These are phyloP conservation scores for Sprattus sprattus DNA, from an alignment of 2,113 vertebrate genomes.

Conservation along the genomic window DNA sequence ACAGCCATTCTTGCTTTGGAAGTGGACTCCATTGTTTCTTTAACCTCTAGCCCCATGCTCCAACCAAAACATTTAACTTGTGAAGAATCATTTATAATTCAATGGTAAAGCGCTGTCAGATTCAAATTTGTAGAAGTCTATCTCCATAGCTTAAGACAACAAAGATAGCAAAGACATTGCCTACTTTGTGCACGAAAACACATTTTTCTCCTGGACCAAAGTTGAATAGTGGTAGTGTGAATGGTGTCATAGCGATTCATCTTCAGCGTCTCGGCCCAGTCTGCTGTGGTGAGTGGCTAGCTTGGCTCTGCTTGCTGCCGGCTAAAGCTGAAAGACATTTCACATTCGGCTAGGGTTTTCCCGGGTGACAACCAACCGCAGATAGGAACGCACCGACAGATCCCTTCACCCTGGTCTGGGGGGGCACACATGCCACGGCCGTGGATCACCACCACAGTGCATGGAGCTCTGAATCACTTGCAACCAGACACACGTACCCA, in stretches of 20 bases:
- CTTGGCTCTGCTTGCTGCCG: background rate
- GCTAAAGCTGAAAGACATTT: background rate
- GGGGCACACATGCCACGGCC: background rate
- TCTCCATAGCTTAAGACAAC: no score
- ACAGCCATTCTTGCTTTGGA: no score
- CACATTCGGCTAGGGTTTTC: background rate
- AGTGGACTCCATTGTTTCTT: background rate
- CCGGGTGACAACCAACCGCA: background rate
- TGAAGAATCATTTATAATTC: no score
- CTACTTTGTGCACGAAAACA: no score
- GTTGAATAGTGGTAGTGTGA: no score
- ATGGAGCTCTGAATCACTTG: background rate
- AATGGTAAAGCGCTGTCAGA: no score
- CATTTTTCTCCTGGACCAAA: no score
- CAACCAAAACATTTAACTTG: no score
- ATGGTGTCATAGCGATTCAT: background rate
- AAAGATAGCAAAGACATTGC: no score
- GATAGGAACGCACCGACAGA: background rate
- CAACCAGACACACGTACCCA: background rate
- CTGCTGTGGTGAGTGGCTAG: background rate
- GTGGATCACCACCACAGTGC: background rate
- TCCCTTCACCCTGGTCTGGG: background rate
- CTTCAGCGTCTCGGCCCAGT: background rate
- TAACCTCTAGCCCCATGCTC: background rate
- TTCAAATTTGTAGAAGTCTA: no score